Evolutionary conservation across 1,140 invertebrate genomes (phyloP), one percentile per base, ranked within the genome.

Genomic region (Portunus trituberculatus): DNA sequence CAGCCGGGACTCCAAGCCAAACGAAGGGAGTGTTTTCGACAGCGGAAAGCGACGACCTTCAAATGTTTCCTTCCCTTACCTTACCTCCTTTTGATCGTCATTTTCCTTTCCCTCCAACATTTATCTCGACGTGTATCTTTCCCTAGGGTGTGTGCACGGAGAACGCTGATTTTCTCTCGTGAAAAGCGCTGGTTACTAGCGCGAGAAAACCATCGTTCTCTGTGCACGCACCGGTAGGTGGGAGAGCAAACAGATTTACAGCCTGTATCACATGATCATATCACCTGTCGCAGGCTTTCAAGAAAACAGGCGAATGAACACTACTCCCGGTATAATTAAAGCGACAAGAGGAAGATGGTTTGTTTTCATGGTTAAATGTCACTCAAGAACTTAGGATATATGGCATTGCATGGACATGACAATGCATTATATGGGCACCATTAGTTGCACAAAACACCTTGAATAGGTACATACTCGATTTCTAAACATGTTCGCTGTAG

Each of bases 71-170:
- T 87, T 87, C 12, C n/a, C 86, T 87, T 28, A 6, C 86, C 14
- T 87, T 87, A 46, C 39, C 25, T 87, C 31, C 86, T 87, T 46
- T 87, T 87, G 86, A 39, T 87, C 39, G 86, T 87, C 25, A 28
- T 14, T 16, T 87, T 32, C 39, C 1, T 39, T 20, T 87, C 4
- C 86, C 86, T 87, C 86, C 39, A 12, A 8, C 31, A 25, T 87
- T 16, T 39, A 39, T 87, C 86, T 87, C 20, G 4, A 32, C n/a
- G 39, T 32, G 12, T 29, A 6, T 39, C 39, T 6, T 39, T 39
- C 39, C 39, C 39, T 39, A 39, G 39, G 39, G 6, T 39, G 39
- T 39, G n/a, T n/a, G n/a, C n/a, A n/a, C n/a, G n/a, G n/a, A n/a
- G n/a, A n/a, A n/a, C n/a, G n/a, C n/a, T n/a, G n/a, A n/a, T n/a